These are phyloP conservation scores for Tipula confusa DNA, from an alignment of 2,888 invertebrate species.

Conservation along the genomic window DNA sequence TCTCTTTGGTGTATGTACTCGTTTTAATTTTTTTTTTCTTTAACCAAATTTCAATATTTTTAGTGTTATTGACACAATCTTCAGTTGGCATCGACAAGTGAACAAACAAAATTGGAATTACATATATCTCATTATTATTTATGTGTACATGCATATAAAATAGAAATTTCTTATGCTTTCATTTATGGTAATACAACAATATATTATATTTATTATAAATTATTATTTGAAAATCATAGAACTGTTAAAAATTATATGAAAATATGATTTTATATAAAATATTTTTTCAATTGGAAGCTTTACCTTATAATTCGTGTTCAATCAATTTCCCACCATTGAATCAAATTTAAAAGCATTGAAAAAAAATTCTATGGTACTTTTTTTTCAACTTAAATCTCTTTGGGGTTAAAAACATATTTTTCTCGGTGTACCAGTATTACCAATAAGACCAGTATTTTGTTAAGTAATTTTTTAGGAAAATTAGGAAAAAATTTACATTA, in stretches of 20 bases:
- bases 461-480: too few species aligned
- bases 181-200: slow-evolving; percentile 1
- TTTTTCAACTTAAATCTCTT: too few species aligned
- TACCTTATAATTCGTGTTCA: neutral
- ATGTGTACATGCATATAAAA: neutral
- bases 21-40: neutral
- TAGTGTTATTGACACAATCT: slow-evolving; percentile 14
- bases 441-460: too few species aligned
- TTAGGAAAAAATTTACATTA: too few species aligned
- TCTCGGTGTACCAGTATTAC: too few species aligned
- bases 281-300: neutral
- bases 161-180: slow-evolving; percentile 25
- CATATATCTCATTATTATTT: slow-evolving; percentile 25
- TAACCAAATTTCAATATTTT: slow-evolving; percentile 3
- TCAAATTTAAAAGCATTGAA: too few species aligned
- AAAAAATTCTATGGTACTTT: too few species aligned
- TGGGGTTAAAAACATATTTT: too few species aligned
- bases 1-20: neutral
- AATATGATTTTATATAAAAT: neutral
- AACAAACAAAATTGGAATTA: slow-evolving; percentile 25
- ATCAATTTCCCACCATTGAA: neutral
- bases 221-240: slow-evolving; percentile 12
- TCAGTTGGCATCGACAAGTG: slow-evolving; percentile 20
- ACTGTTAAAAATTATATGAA: neutral
- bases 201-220: neutral